Percentiles rank a stretch among this genome's conserved stretches.
These are phyloP conservation scores for Zele albiditarsus DNA, from an alignment of 2,888 invertebrate genomes.

Conservation along the genomic window DNA sequence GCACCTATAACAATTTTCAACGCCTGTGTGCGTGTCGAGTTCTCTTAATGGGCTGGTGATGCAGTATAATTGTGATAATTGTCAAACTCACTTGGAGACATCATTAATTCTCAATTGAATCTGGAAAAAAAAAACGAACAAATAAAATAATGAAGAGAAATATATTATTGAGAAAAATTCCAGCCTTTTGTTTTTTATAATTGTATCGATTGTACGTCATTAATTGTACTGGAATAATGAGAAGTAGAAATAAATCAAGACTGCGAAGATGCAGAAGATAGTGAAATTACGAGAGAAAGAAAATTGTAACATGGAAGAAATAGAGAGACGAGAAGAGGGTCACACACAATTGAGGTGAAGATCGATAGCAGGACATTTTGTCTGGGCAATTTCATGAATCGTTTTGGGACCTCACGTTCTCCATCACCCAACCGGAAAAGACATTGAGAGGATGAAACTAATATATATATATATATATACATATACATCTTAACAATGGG, in stretches of 20 bases:
- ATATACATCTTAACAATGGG: background rate
- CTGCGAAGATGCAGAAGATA: background rate
- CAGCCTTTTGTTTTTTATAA: background rate
- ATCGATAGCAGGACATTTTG: conserved; percentile 22
- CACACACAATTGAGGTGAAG: conserved; percentile 26
- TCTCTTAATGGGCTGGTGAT: background rate
- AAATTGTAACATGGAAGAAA: background rate
- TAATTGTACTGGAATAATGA: background rate
- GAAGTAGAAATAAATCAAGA: background rate
- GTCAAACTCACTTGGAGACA: conserved; percentile 28
- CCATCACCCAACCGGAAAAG: conserved; percentile 20
- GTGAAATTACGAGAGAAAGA: no score
- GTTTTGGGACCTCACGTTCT: conserved; percentile 17
- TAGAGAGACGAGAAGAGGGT: conserved; percentile 8
- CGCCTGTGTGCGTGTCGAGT: background rate
- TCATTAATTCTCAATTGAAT: conserved; percentile 29
- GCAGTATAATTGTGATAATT: conserved; percentile 16
- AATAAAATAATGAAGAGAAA: background rate
- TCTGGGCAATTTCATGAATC: conserved; percentile 5
- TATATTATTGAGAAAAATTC: background rate
- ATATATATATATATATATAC: background rate
- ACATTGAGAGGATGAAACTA: background rate
- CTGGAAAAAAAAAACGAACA: conserved; percentile 35
- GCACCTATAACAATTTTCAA: no score
- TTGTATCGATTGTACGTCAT: background rate